Evolutionary conservation across 2,888 invertebrate genomes (phyloP).

Genomic region (Dastarcus helophoroides): DNA sequence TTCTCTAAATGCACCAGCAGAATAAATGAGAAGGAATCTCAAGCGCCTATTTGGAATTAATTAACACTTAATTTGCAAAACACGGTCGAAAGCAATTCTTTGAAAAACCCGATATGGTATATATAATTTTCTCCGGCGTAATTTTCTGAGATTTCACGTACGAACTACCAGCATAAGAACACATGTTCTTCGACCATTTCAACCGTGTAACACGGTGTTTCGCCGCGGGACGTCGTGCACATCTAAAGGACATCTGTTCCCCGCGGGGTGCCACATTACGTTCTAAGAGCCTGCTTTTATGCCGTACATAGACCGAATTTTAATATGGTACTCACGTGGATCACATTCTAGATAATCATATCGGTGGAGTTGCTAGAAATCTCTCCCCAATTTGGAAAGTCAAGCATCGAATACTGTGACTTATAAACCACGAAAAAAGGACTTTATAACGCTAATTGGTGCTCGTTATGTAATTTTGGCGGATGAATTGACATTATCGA

Average conservation of each 20-base stretch:
- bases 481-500: too few species aligned
- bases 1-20: too few species aligned
- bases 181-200: slow-evolving; percentile 20
- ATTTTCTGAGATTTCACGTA: slow-evolving; percentile 13
- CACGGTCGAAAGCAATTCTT: slow-evolving; percentile 12
- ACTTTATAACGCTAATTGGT: too few species aligned
- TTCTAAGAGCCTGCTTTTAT: slow-evolving; percentile 17
- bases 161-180: slow-evolving; percentile 24
- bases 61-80: slow-evolving; percentile 12
- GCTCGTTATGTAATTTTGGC: too few species aligned
- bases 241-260: slow-evolving; percentile 25
- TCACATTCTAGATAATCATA: too few species aligned
- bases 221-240: slow-evolving; percentile 23
- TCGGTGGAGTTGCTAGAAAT: too few species aligned
- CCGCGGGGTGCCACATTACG: slow-evolving; percentile 21
- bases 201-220: slow-evolving; percentile 27
- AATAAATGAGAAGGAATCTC: slow-evolving; percentile 11
- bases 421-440: too few species aligned
- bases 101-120: slow-evolving; percentile 13
- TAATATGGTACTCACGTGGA: too few species aligned
- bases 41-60: slow-evolving; percentile 13
- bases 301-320: slow-evolving; percentile 18
- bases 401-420: too few species aligned
- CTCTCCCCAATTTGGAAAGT: too few species aligned
- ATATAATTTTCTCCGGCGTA: slow-evolving; percentile 7